A percentile compares a stretch with the other conserved stretches of the same genome.
Conservation (phyloP, 1,140 invertebrate species). For the Pristionchus pacificus region DNA sequence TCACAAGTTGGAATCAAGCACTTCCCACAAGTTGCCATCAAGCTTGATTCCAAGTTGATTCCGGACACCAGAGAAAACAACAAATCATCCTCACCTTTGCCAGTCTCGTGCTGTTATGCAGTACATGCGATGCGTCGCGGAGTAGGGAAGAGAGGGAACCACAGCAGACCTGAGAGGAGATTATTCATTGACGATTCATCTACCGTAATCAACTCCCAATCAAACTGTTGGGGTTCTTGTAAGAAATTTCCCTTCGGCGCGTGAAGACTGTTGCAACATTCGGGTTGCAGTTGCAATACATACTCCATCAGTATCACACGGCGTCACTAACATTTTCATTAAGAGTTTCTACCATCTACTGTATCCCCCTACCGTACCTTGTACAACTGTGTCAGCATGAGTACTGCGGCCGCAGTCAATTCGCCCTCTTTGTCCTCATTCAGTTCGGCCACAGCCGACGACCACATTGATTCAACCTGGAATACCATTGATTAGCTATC, state of each 20-base stretch:
- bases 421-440: slow-evolving; percentile 12
- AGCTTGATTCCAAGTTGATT: too few species aligned
- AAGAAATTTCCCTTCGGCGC: too few species aligned
- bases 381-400: slow-evolving; percentile 2
- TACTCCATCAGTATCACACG: too few species aligned
- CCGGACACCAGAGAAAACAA: background rate
- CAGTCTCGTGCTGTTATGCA: slow-evolving; percentile 38
- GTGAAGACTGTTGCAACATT: too few species aligned
- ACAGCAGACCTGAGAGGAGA: slow-evolving; percentile 12
- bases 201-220: slow-evolving; percentile 18
- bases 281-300: too few species aligned
- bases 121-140: slow-evolving; percentile 53
- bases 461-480: background rate
- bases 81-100: slow-evolving; percentile 13
- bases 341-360: too few species aligned
- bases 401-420: background rate
- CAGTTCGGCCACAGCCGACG: background rate
- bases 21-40: too few species aligned
- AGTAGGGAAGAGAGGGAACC: slow-evolving; percentile 48
- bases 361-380: too few species aligned
- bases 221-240: slow-evolving; percentile 10
- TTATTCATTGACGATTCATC: slow-evolving; percentile 17
- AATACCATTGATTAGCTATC: background rate
- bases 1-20: too few species aligned
- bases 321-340: too few species aligned